Evolutionary conservation across 2,888 invertebrate genomes (phyloP).

Genomic region (Heliothis peltigera): DNA sequence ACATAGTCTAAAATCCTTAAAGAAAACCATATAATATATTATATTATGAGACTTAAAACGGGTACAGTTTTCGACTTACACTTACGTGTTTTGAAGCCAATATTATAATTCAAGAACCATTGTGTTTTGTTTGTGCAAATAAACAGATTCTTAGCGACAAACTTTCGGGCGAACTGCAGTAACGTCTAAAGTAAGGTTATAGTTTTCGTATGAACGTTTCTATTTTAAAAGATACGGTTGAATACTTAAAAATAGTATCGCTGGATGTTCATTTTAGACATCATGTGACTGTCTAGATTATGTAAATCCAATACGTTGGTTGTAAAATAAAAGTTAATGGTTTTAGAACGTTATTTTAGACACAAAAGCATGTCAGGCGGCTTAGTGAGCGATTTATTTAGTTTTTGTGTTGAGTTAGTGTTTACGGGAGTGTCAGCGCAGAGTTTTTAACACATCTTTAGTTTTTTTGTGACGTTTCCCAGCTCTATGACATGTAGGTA

Average conservation of each 20-base stretch:
- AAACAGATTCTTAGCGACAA: constrained; percentile 42
- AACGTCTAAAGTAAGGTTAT: constrained; percentile 30
- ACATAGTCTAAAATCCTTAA: constrained; percentile 5
- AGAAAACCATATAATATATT: constrained; percentile 21
- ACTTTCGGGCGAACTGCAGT: constrained; percentile 43
- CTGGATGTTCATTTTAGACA: constrained; percentile 30
- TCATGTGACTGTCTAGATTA: constrained; percentile 39
- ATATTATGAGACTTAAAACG: constrained; percentile 2
- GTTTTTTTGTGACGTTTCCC: constrained; percentile 14
- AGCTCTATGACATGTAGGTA: constrained; percentile 14
- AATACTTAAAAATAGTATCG: constrained; percentile 6
- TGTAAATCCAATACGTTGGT: constrained; percentile 42
- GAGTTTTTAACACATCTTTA: constrained; percentile 11
- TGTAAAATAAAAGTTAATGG: constrained; percentile 53
- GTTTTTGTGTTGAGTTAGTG: constrained; percentile 14
- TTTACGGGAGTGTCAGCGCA: constrained; percentile 36
- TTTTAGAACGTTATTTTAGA: constrained; percentile 49
- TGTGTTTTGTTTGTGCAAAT: constrained; percentile 36
- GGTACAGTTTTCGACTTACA: constrained; percentile 9
- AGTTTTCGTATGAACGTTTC: constrained; percentile 8
- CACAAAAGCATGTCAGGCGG: constrained; percentile 31
- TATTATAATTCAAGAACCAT: constrained; percentile 47
- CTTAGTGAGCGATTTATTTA: constrained; percentile 36
- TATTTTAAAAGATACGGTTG: constrained; percentile 21
- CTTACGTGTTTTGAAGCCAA: constrained; percentile 21